These are phyloP conservation scores for Ditula angustiorana DNA, from an alignment of 2,888 invertebrate species.

Conservation along the genomic window DNA sequence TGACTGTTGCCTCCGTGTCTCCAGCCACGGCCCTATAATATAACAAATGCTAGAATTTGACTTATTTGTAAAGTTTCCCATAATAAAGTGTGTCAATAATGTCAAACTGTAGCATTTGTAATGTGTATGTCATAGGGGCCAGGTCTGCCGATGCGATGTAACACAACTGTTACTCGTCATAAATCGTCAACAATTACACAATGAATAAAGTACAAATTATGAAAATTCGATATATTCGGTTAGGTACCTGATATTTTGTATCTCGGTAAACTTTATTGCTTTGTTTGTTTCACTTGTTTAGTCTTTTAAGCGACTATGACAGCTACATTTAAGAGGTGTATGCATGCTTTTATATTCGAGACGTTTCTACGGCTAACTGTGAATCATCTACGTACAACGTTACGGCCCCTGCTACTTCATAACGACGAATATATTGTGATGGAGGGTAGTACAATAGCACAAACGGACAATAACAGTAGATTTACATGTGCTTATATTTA, in stretches of 20 bases:
- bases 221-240: slow-evolving; percentile 30
- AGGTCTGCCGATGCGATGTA: background rate
- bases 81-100: too few species aligned
- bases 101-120: too few species aligned
- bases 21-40: too few species aligned
- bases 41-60: too few species aligned
- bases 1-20: slow-evolving; percentile 57
- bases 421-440: slow-evolving; percentile 31
- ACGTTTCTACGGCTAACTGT: slow-evolving; percentile 24
- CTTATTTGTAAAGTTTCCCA: too few species aligned
- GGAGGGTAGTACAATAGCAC: slow-evolving; percentile 30
- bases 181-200: slow-evolving; percentile 49
- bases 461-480: slow-evolving; percentile 32
- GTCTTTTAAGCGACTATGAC: slow-evolving; percentile 23
- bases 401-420: slow-evolving; percentile 11
- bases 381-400: slow-evolving; percentile 7
- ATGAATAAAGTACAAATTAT: slow-evolving; percentile 51
- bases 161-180: slow-evolving; percentile 39
- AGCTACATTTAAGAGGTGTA: slow-evolving; percentile 20
- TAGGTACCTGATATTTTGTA: slow-evolving; percentile 49
- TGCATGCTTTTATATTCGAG: slow-evolving; percentile 32
- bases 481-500: slow-evolving; percentile 28
- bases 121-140: too few species aligned
- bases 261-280: slow-evolving; percentile 62
- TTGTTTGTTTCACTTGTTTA: slow-evolving; percentile 46